A percentile compares a stretch with the other conserved stretches of the same genome.
phyloP scores from a whole-genome alignment of 2,797 vertebrate species.

The Dromococcyx pavoninus region DNA sequence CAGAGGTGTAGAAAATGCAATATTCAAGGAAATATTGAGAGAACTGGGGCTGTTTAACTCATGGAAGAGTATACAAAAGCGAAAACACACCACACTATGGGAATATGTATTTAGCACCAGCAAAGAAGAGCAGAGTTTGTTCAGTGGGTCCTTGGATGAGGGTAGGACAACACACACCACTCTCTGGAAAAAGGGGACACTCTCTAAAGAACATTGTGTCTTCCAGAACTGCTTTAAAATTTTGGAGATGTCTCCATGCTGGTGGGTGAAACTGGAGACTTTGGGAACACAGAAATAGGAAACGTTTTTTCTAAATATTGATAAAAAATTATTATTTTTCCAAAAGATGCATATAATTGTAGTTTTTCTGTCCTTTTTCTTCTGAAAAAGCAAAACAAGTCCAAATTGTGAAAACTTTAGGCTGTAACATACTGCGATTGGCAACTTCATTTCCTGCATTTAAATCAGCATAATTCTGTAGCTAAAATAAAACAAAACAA shows the following conservation, averaged over 20 bases:
- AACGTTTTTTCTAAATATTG: background rate
- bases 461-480: background rate
- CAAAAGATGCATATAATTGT: background rate
- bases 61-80: background rate
- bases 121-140: background rate
- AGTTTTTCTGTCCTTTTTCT: background rate
- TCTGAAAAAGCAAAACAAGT: background rate
- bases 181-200: background rate
- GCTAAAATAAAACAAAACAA: slow-evolving; percentile 25
- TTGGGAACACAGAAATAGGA: background rate
- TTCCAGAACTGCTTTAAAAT: background rate
- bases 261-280: background rate
- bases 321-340: background rate
- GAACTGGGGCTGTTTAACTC: background rate
- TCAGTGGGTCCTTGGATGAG: background rate
- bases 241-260: background rate
- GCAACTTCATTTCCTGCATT: background rate
- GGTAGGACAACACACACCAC: accelerated
- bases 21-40: background rate
- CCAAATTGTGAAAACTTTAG: background rate
- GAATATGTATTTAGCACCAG: background rate
- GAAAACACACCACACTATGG: background rate
- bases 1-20: background rate
- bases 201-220: background rate
- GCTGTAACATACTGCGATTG: background rate